Evolutionary conservation across 2,888 invertebrate species (phyloP).

Genomic region (Pimpla rufipes): DNA sequence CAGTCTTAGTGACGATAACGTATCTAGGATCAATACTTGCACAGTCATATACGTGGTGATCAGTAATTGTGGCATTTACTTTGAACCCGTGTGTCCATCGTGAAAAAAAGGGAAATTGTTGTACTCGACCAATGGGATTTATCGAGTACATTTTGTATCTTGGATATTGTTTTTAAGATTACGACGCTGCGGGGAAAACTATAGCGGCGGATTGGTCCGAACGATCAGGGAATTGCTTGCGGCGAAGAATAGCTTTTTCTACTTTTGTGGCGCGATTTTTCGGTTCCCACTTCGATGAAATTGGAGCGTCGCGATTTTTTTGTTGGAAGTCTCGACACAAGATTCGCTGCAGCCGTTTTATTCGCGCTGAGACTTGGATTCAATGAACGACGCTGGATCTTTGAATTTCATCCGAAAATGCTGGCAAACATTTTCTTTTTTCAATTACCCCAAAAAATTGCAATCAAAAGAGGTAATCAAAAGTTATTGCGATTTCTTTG

Average conservation of each 20-base stretch:
- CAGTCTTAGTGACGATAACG: slow-evolving; percentile 76
- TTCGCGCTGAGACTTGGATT: not conserved
- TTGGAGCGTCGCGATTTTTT: no score
- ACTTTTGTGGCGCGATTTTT: no score
- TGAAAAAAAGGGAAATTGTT: slow-evolving; percentile 6
- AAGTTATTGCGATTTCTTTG: not conserved
- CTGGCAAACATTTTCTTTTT: not conserved
- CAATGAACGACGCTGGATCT: not conserved
- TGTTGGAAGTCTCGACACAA: no score
- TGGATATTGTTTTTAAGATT: not conserved
- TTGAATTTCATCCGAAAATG: not conserved
- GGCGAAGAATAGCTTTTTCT: not conserved
- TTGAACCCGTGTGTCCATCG: slow-evolving; percentile 26
- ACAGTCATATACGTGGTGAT: slow-evolving; percentile 65
- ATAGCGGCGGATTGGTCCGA: not conserved
- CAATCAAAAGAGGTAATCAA: not conserved
- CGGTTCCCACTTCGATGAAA: no score
- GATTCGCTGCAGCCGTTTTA: no score
- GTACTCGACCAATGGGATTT: slow-evolving; percentile 2
- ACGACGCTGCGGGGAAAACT: not conserved
- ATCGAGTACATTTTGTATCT: slow-evolving; percentile 5
- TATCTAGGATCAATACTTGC: slow-evolving; percentile 77
- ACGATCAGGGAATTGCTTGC: not conserved
- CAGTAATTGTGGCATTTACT: slow-evolving; percentile 50
- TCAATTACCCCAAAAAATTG: not conserved